Base-by-base conservation (phyloP, 2,888 invertebrate genomes). In the Caenorhabditis macrosperma region DNA sequence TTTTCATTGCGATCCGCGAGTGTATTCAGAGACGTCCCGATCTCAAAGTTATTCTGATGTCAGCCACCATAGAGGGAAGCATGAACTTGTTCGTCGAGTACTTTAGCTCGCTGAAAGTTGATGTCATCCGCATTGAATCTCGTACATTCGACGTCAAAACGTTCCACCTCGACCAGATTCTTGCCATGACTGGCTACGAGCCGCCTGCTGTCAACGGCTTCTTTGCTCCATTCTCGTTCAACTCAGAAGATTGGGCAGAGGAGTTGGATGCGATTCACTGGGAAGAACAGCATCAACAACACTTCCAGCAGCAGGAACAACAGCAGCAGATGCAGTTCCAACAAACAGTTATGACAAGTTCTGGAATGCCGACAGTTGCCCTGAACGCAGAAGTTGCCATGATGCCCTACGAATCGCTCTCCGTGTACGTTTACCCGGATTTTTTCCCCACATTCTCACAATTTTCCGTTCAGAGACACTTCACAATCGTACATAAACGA, bases 11-110 rank as follows among this genome's bases (percentile, higher is more conserved):
- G 4, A 92, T 97, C 63, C 80, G 83, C 20, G 82, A 88, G 52
- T 89, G 89, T 7, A 57, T 90, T 9, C 46, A 77, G 35, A 72
- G 78, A 22, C 77, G 88, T 10, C 48, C 57, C 6, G 83, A 90
- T 75, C 68, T 90, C 50, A 90, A 88, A 80, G 85, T 88, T 17
- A 75, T 98, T 55, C 93, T 98, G 52, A 97, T 98, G 97, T 97
- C 97, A 2, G 97, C 97, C 12, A 95, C 96, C 0, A 93, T 96
- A 91, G 89, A 89, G 26, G 89, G 88, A 33, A 95, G 97, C 90
- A 94, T 94, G 52, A 93, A 93, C 72, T 93, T 95, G 81, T 95
- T 97, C 92, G 92, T 94, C 57, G 93, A 94, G 41, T 98, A 96
- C 91, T 97, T 97, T 91, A 93, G 93, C 7, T 71, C 81, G 2